Evolutionary conservation across 2,797 vertebrate species (phyloP).

Genomic region (Lacerta bilineata): DNA sequence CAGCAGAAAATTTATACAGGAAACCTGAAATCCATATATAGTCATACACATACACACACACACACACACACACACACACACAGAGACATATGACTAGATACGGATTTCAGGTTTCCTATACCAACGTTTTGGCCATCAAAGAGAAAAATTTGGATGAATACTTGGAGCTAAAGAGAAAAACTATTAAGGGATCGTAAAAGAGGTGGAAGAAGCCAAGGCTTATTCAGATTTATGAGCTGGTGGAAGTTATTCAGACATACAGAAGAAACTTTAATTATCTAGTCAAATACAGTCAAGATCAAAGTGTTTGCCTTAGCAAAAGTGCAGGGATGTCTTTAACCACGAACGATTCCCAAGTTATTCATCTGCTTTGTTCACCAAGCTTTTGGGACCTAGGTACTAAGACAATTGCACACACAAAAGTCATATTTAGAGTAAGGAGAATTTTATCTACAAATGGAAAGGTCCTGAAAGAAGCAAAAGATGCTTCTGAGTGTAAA

Average conservation of each 20-base stretch:
- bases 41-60: too few species aligned
- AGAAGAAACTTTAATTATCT: constrained; percentile 58
- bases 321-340: constrained; percentile 42
- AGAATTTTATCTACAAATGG: neutral
- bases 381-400: constrained; percentile 35
- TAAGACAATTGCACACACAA: neutral
- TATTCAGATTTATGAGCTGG: constrained; percentile 69
- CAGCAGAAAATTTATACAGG: neutral
- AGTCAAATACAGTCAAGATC: constrained; percentile 57
- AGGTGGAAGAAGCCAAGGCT: constrained; percentile 58
- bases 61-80: neutral
- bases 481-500: neutral
- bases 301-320: constrained; percentile 67
- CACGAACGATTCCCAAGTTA: neutral
- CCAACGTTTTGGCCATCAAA: constrained; percentile 53
- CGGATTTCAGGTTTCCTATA: constrained; percentile 48
- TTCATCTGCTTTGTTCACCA: constrained; percentile 47
- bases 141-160: constrained; percentile 60
- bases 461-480: constrained; percentile 1
- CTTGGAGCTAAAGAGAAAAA: constrained; percentile 40
- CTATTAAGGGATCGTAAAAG: constrained; percentile 66
- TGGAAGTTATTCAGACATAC: constrained; percentile 58
- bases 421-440: neutral
- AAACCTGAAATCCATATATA: too few species aligned
- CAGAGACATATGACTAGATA: constrained; percentile 52